Evolutionary conservation across 2,888 invertebrate genomes (phyloP), one percentile per base, ranked within the genome.

Genomic region (Helleia helle): DNA sequence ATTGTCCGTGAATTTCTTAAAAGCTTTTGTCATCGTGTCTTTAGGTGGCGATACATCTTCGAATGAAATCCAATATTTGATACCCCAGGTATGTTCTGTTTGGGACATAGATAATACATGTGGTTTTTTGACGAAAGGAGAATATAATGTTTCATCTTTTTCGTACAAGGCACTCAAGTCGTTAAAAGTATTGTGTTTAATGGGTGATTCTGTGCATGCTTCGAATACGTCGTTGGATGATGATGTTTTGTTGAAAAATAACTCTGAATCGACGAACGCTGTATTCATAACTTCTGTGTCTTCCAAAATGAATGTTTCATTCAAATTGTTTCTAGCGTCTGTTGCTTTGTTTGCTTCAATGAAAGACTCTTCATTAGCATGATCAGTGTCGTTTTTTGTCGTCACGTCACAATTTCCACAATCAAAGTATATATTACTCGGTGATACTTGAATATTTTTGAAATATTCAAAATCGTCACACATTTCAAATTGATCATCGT

Each of bases 1-100:
- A 2, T 71, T 69, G 6, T 71, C 69, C 1, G 40, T 17, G 48
- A 50, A 40, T 55, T 58, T 46, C 41, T 63, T 2, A 26, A 38
- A 13, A 31, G 41, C 34, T 43, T 54, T 41, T 17, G 34, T 36
- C 2, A 25, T 26, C 3, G 41, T 55, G 40, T 42, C 51, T 0
- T 59, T 55, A 2, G 9, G 24, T 3, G 48, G 44, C n/a, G 65
- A 54, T 1, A 39, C 57, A 8, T 80, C 75, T 28, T 84, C 80
- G 40, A 85, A 85, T 0, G 83, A 84, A 0, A 85, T 24, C 85
- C 85, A 85, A 30, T 79, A 85, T 48, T 83, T 85, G 0, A 83
- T 56, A 0, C 85, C 85, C 0, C 84, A 81, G 0, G 57, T 63
- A 26, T 77, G 68, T 31, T 63, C 68, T 0, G 65, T 79, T 27